Evolutionary conservation across 2,888 invertebrate species (phyloP).

Genomic region (Mantis religiosa): DNA sequence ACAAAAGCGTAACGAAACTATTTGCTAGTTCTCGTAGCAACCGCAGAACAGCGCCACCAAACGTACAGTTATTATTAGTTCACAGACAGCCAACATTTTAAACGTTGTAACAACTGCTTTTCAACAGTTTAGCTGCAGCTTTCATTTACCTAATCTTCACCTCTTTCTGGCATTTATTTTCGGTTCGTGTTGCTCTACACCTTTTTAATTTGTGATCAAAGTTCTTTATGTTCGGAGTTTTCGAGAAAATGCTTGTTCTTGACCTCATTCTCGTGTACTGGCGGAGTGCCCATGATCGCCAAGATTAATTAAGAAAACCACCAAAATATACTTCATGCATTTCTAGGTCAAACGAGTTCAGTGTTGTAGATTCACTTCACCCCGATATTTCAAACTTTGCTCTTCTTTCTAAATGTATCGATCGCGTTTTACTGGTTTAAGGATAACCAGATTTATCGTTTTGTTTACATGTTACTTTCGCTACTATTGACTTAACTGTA

Average conservation of each 20-base stretch:
- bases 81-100: background rate
- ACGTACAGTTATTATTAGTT: background rate
- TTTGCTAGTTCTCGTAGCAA: background rate
- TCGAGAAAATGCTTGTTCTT: background rate
- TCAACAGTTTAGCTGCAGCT: background rate
- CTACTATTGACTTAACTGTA: too few species aligned
- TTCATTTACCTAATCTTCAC: background rate
- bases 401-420: too few species aligned
- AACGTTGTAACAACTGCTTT: background rate
- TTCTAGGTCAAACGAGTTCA: background rate
- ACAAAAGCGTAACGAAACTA: background rate
- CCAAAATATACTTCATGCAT: background rate
- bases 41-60: background rate
- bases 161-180: background rate
- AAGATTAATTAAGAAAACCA: background rate
- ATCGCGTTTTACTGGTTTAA: too few species aligned
- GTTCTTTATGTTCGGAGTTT: background rate
- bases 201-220: background rate
- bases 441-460: too few species aligned
- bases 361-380: background rate
- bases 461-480: too few species aligned
- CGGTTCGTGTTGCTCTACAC: background rate
- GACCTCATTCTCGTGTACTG: background rate
- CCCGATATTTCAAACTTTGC: background rate
- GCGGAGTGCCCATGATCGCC: background rate